phyloP scores from a whole-genome alignment of 2,113 vertebrate species.

The Oceanites oceanicus region DNA sequence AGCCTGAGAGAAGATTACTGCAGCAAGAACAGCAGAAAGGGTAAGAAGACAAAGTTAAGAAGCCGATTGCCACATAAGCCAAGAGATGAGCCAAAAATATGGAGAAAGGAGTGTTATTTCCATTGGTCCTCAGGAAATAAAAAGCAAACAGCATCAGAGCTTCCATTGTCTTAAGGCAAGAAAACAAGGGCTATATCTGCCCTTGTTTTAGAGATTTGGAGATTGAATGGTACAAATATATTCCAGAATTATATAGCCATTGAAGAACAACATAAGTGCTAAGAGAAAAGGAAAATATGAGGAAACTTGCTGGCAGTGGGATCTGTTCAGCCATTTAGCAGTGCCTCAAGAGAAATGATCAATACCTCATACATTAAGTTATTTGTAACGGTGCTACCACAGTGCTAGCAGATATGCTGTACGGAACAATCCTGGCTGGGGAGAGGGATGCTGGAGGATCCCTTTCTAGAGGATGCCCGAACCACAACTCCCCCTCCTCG shows the following conservation, averaged over 20 bases:
- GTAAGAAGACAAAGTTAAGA: neutral
- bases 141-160: neutral
- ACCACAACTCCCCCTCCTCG: neutral
- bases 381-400: neutral
- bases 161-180: neutral
- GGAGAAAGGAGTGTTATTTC: neutral
- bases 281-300: neutral
- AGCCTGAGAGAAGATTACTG: neutral
- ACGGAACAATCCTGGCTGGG: neutral
- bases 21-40: neutral
- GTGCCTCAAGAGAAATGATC: neutral
- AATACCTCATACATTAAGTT: neutral
- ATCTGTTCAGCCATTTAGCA: neutral
- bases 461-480: too few species aligned
- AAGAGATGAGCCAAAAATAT: neutral
- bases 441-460: neutral
- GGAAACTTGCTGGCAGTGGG: neutral
- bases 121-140: neutral
- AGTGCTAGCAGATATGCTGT: rapidly evolving
- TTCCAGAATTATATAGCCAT: neutral
- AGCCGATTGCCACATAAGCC: neutral
- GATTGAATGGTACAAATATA: neutral
- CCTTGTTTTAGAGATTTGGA: neutral
- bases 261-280: neutral
- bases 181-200: neutral